Evolutionary conservation across 2,113 vertebrate species (phyloP).

Genomic region (Myrmecobius fasciatus): DNA sequence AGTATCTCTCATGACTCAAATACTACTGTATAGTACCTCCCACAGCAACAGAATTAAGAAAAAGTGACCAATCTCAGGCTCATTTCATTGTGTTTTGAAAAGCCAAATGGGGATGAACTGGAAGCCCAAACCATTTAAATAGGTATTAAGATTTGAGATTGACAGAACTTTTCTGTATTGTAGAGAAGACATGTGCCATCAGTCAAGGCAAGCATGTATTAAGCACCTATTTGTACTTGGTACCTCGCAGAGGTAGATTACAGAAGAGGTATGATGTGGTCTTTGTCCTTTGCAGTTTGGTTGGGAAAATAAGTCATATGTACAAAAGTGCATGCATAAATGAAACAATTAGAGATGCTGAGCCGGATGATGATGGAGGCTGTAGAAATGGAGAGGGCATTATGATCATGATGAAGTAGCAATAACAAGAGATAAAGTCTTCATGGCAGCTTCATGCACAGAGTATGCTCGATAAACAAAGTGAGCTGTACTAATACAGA

Average conservation of each 20-base stretch:
- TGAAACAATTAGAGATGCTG: neutral
- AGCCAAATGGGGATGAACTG: slow-evolving; percentile 4
- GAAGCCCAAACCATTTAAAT: slow-evolving; percentile 47
- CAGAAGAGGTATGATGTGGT: no score
- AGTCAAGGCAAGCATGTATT: no score
- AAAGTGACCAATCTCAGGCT: neutral
- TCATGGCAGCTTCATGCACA: neutral
- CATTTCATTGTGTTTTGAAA: slow-evolving; percentile 46
- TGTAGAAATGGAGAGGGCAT: neutral
- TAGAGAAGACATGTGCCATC: neutral
- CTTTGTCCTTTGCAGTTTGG: no score
- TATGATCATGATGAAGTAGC: neutral
- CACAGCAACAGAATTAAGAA: neutral
- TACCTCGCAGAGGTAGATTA: no score
- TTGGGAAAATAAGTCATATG: no score
- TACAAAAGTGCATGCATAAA: no score
- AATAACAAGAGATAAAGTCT: neutral
- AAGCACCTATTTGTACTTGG: no score
- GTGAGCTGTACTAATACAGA: no score
- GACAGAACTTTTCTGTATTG: slow-evolving; percentile 16
- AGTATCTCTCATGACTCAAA: neutral
- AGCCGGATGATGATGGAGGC: neutral
- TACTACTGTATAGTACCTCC: neutral
- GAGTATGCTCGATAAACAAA: no score
- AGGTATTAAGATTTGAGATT: slow-evolving; percentile 15